Evolutionary conservation across 2,113 vertebrate genomes (phyloP), one percentile per base, ranked within the genome.

Genomic region (Dendrocopos noguchii): DNA sequence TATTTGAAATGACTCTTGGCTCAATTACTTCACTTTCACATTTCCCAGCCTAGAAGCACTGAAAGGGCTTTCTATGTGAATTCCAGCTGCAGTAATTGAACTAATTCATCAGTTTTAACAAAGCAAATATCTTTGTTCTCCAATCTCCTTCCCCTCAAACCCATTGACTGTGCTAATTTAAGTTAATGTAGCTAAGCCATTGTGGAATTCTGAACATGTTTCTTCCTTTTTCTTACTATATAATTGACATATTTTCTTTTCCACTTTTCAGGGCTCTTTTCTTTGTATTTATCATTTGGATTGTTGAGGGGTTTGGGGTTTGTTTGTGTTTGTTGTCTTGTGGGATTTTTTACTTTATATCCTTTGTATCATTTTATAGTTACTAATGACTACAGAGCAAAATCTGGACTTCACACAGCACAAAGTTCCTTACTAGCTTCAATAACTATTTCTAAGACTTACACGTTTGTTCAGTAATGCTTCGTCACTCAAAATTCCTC

Each of bases 51-150:
- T 29, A 80, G 72, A 73, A 65, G 60, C 21, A 92, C 61, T 78
- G 80, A 92, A 84, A 88, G 24, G 9, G 15, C n/a, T 81, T 85
- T 91, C 44, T 61, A 82, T 84, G 56, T 61, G 20, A 91, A 91
- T 73, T 84, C 71, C 46, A 73, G 65, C 29, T 73, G 33, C 66
- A 82, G n/a, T 88, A 93, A 88, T 21, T 81, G 78, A 87, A 81
- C 39, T 75, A 88, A 87, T 88, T 91, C 17, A 75, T 86, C 87
- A 84, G 50, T 70, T 64, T 61, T 91, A 92, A 93, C 36, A 93
- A 95, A 76, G 72, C 65, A 29, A 84, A 57, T 33, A 84, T 55
- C 15, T 84, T 72, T 87, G 59, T 79, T 63, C 50, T 91, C 72
- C 75, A 61, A 5, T 27, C 33, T 84, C 63, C 53, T 76, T 91